phyloP scores from a whole-genome alignment of 2,888 invertebrate genomes.

The Sericinus montela region DNA sequence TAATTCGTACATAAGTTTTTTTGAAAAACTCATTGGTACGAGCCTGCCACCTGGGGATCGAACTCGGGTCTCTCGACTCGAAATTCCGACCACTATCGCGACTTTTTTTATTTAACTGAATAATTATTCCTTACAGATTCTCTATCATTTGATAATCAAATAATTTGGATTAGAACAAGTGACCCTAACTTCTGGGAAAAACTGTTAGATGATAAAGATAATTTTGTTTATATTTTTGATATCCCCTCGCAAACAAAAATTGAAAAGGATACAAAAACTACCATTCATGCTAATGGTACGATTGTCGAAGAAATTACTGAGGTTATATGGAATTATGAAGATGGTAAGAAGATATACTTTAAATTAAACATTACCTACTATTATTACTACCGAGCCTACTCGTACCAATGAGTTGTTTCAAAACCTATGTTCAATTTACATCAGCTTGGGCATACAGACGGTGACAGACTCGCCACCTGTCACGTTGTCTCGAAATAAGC shows the following conservation, averaged over 20 bases:
- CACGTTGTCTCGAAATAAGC: too few species aligned
- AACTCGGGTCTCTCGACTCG: too few species aligned
- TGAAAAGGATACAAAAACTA: conserved; percentile 38
- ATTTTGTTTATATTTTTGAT: conserved; percentile 37
- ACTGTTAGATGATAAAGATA: conserved; percentile 22
- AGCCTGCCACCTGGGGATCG: too few species aligned
- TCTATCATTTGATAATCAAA: conserved; percentile 18
- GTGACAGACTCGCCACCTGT: too few species aligned
- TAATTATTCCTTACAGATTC: conserved; percentile 21
- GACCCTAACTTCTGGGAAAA: conserved; percentile 29
- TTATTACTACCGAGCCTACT: too few species aligned
- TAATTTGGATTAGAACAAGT: conserved; percentile 20
- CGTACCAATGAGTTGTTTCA: too few species aligned
- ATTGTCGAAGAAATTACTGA: conserved; percentile 38
- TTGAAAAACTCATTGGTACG: too few species aligned
- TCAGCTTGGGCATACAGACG: too few species aligned
- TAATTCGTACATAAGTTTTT: too few species aligned
- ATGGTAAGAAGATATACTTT: conserved; percentile 7
- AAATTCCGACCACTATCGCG: too few species aligned
- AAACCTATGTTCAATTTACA: too few species aligned
- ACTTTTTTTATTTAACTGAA: too few species aligned
- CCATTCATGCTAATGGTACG: conserved; percentile 47
- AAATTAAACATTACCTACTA: not conserved
- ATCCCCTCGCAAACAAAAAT: conserved; percentile 32
- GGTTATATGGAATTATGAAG: conserved; percentile 18